Evolutionary conservation across 1,140 invertebrate genomes (phyloP).

Genomic region (Lucilia sericata): DNA sequence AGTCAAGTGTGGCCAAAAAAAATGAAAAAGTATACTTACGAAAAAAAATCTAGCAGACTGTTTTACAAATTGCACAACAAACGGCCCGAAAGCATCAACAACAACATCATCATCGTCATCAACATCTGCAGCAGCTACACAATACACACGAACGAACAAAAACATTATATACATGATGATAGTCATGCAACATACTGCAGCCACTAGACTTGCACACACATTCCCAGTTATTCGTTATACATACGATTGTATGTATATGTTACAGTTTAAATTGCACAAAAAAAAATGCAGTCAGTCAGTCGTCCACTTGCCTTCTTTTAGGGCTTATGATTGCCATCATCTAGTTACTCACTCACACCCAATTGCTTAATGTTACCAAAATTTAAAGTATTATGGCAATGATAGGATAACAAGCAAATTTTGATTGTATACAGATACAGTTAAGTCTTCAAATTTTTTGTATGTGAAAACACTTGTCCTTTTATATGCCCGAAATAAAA

Average conservation of each 20-base stretch:
- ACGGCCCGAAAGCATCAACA: neutral
- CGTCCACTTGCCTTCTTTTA: too few relatives aligned
- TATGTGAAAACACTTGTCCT: neutral
- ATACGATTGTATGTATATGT: neutral
- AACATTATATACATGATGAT: neutral
- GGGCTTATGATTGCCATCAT: too few relatives aligned
- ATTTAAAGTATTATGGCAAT: slow-evolving; percentile 14
- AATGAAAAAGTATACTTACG: neutral
- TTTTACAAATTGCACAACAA: slow-evolving; percentile 38
- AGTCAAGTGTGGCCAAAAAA: slow-evolving; percentile 40
- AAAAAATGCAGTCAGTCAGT: too few relatives aligned
- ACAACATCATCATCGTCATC: too few relatives aligned
- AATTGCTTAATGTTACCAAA: neutral
- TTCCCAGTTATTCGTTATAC: too few relatives aligned
- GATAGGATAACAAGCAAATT: slow-evolving; percentile 39
- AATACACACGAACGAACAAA: neutral
- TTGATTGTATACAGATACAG: slow-evolving; percentile 36
- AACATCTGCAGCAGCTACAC: neutral
- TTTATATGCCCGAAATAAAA: slow-evolving; percentile 21
- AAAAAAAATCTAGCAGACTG: slow-evolving; percentile 11
- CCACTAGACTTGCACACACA: neutral
- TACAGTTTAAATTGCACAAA: too few relatives aligned
- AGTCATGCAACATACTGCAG: neutral
- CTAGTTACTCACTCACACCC: neutral
- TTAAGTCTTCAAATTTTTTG: neutral